These are phyloP conservation scores for Aegotheles bennettii DNA, from an alignment of 2,113 vertebrate species.

Conservation along the genomic window DNA sequence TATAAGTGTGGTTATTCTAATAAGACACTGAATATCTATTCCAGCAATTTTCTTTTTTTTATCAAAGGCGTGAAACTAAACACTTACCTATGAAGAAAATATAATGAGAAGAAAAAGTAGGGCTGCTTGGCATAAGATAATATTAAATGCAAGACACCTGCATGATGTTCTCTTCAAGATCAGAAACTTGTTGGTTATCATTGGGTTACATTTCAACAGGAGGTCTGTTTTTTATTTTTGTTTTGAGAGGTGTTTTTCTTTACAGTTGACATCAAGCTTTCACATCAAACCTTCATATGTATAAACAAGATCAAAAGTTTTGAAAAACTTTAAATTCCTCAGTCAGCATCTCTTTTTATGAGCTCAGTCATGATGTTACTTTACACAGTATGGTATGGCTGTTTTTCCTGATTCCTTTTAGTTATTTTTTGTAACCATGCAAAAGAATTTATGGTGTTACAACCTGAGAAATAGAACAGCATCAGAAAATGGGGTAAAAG, in stretches of 20 bases:
- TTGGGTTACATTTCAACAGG: neutral
- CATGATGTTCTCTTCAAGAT: conserved; percentile 29
- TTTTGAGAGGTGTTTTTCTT: conserved; percentile 13
- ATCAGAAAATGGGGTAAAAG: neutral
- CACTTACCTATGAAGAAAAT: neutral
- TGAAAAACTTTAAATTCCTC: conserved; percentile 49
- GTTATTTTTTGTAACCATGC: neutral
- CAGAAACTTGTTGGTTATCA: conserved; percentile 35
- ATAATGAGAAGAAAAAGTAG: conserved; percentile 12
- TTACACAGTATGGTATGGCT: neutral
- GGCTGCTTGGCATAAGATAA: conserved; percentile 23
- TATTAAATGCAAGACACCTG: neutral
- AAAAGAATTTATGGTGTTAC: neutral
- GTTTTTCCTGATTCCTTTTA: neutral
- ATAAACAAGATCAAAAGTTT: conserved; percentile 62
- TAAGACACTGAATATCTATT: neutral
- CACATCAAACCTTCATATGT: conserved; percentile 36
- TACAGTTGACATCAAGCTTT: conserved; percentile 17
- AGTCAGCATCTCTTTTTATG: conserved; percentile 40
- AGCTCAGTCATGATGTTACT: conserved; percentile 9
- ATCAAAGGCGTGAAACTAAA: neutral
- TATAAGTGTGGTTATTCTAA: neutral
- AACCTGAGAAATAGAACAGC: neutral
- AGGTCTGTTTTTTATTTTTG: neutral
- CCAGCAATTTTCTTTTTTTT: neutral